Base-by-base conservation (phyloP, 2,888 invertebrate species). In the Serrognathus titanus region DNA sequence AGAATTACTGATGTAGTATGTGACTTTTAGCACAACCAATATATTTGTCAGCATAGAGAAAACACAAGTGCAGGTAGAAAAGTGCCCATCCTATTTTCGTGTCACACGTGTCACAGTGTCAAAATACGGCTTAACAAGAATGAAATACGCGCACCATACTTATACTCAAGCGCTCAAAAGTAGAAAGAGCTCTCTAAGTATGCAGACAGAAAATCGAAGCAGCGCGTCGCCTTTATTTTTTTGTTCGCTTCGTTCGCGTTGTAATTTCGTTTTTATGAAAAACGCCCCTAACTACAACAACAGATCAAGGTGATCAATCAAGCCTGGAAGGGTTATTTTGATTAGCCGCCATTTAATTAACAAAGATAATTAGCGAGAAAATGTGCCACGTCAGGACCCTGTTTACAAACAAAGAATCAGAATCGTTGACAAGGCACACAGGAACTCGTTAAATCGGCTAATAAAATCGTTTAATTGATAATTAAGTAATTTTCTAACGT, bases 331-430 rank as follows among this genome's bases (percentile, higher is more conserved):
- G 56, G 51, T 52, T 50, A 43, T 46, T 51, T 56, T 48, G 56
- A 52, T 48, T 56, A 51, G 56, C 35, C 56, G 48, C 43, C 52
- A 46, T 56, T 63, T 63, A 63, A 63, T 63, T 63, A 63, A 62
- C 59, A 62, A 61, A 61, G 61, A 59, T 62, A 61, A 63, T 63
- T 63, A 63, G 61, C 57, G 59, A 58, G 54, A 59, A 61, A 43
- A 43, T 20, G 20, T 43, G 43, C 43, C 43, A 16, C 43, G 43
- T 43, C 43, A 43, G 43, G 20, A 20, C 9, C 43, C 43, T 16
- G 13, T 11, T 20, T 43, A 43, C 12, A 43, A 16, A 31, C 24
- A 31, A 31, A 31, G 24, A 31, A 31, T 31, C 24, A 1, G 24
- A 31, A 31, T 31, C 24, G 24, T 31, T 31, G 24, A 31, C 24